Evolutionary conservation across 2,888 invertebrate genomes (phyloP), one percentile per base, ranked within the genome.

Genomic region (Slavum lentiscoides): DNA sequence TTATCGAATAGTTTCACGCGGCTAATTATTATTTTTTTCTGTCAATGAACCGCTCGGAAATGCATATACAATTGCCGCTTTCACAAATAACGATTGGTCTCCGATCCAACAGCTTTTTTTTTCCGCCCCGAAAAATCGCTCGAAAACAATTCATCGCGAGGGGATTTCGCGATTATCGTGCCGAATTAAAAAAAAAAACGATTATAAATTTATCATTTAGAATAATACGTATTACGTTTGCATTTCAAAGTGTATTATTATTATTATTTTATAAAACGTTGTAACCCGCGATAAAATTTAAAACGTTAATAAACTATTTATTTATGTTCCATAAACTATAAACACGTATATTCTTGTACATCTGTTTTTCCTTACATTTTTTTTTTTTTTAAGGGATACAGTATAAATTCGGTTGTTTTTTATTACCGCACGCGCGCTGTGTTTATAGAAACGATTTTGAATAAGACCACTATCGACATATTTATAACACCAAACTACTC

Each of bases 1-100:
- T 80, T 23, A 9, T 58, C 58, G 23, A 80, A 80, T 80, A 80
- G 72, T 80, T 80, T 72, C 80, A 72, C 70, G 72, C n/a, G n/a
- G n/a, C n/a, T n/a, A n/a, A n/a, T n/a, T n/a, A n/a, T n/a, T n/a
- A n/a, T n/a, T n/a, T 70, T 55, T 11, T 23, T 55, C 70, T 70
- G 70, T 80, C 80, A 80, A 80, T 66, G n/a, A 72, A 72, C 80
- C 64, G 43, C 55, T 19, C 30, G 53, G 30, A 68, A 61, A 37
- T 4, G 19, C 4, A 0, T 30, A 30, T 30, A 30, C 30, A 30
- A 30, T 30, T 30, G 30, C 4, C 30, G 30, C 30, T 30, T 30
- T 30, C 30, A 30, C 30, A 30, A 30, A 30, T n/a, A n/a, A n/a
- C n/a, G n/a, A n/a, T n/a, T n/a, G n/a, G n/a, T n/a, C n/a, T n/a